Evolutionary conservation across 2,113 vertebrate species (phyloP).

Genomic region (Pterophyllum scalare): DNA sequence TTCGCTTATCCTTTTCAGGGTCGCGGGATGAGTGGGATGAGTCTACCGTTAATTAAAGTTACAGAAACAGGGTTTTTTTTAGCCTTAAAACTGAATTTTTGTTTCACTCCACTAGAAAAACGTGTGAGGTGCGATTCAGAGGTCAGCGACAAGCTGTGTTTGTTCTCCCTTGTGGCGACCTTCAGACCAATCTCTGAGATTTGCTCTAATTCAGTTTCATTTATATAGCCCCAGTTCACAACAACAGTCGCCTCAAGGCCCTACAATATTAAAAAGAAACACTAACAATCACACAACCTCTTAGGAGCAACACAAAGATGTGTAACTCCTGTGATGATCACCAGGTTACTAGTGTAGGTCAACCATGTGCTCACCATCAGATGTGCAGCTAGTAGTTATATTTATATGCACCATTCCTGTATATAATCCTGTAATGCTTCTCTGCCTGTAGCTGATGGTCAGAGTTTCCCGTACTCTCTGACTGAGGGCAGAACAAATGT

Average conservation of each 20-base stretch:
- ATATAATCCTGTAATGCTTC: conserved; percentile 20
- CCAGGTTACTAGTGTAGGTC: background rate
- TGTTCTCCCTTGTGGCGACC: background rate
- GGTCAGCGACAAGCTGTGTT: background rate
- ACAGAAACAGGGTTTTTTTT: too few relatives aligned
- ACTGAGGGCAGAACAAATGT: conserved; percentile 37
- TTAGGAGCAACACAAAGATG: too few relatives aligned
- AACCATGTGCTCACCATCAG: background rate
- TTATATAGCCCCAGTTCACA: background rate
- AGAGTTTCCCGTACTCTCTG: background rate
- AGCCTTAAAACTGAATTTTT: too few relatives aligned
- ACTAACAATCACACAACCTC: background rate
- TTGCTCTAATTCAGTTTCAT: background rate
- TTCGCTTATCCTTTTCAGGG: too few relatives aligned
- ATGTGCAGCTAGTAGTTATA: background rate
- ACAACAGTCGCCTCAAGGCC: too few relatives aligned
- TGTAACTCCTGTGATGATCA: background rate
- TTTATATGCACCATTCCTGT: background rate
- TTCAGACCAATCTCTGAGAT: background rate
- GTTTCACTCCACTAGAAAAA: background rate
- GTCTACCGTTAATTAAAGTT: background rate
- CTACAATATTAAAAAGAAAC: background rate
- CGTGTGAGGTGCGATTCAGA: background rate
- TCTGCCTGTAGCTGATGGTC: conserved; percentile 27
- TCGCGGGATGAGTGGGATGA: background rate